Percentiles rank a stretch among this genome's conserved stretches.
phyloP scores from a whole-genome alignment of 2,797 vertebrate genomes.

The Brotula barbata region DNA sequence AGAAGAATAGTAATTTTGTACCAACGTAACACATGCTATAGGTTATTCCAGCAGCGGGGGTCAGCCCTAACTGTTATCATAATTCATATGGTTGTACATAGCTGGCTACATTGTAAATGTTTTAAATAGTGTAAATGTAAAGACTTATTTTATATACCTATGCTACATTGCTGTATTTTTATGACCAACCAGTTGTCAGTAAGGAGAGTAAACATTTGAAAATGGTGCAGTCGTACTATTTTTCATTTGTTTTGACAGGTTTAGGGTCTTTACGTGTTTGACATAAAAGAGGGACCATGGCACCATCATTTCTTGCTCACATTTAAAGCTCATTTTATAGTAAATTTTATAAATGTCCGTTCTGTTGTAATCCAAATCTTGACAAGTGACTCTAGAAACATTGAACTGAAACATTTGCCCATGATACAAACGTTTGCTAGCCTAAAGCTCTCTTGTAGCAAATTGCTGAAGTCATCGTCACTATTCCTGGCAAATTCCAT shows the following conservation, averaged over 20 bases:
- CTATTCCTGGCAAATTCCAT: no score
- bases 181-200: conserved; percentile 64
- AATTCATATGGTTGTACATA: conserved; percentile 58
- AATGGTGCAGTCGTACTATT: conserved; percentile 41
- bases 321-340: conserved; percentile 6
- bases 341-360: conserved; percentile 45
- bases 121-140: conserved; percentile 84
- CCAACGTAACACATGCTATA: no score
- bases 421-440: no score
- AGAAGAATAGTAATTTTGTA: no score
- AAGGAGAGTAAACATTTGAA: conserved; percentile 49
- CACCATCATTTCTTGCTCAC: conserved; percentile 18
- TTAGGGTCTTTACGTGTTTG: conserved; percentile 28
- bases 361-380: conserved; percentile 3
- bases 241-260: conserved; percentile 13
- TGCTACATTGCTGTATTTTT: conserved; percentile 79
- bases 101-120: conserved; percentile 77
- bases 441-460: no score
- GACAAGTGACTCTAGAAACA: no score
- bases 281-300: conserved; percentile 13
- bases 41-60: no score
- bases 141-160: conserved; percentile 85
- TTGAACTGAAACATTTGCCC: no score
- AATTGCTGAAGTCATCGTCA: no score
- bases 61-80: no score